phyloP scores from a whole-genome alignment of 2,888 invertebrate genomes.

The Cataglyphis rosenhaueri region DNA sequence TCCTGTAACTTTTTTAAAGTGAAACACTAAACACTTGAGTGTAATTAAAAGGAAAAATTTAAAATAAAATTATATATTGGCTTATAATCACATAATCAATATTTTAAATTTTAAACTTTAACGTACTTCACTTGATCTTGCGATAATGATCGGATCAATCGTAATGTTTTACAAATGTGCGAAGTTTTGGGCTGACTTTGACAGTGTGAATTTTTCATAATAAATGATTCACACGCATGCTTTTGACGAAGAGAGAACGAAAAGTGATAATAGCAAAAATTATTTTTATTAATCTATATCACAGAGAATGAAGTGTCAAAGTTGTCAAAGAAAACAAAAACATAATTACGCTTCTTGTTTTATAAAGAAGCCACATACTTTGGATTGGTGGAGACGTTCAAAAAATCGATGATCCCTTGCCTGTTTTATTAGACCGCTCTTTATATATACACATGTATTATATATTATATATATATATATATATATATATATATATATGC shows the following conservation, averaged over 20 bases:
- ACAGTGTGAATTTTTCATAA: conserved; percentile 55
- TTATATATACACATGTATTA: conserved; percentile 58
- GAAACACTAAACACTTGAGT: not conserved
- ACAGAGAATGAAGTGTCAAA: conserved; percentile 11
- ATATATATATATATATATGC: no score
- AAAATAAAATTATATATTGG: not conserved
- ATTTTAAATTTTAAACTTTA: no score
- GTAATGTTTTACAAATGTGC: not conserved
- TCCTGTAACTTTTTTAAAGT: not conserved
- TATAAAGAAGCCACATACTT: not conserved
- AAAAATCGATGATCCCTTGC: conserved; percentile 68
- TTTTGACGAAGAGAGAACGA: conserved; percentile 1
- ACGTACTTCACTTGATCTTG: not conserved
- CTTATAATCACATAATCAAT: not conserved
- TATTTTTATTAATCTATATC: not conserved
- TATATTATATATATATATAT: conserved; percentile 40
- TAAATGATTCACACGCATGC: conserved; percentile 46
- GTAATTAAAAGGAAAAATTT: not conserved
- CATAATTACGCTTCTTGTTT: conserved; percentile 50
- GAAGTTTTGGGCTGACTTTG: conserved; percentile 1
- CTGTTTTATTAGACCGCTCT: conserved; percentile 63
- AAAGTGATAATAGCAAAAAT: not conserved
- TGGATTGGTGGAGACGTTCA: conserved; percentile 63
- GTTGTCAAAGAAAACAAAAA: conserved; percentile 12
- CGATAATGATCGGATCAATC: not conserved